Evolutionary conservation across 2,797 vertebrate species (phyloP), one percentile per base, ranked within the genome.

Genomic region (Lates japonicus): DNA sequence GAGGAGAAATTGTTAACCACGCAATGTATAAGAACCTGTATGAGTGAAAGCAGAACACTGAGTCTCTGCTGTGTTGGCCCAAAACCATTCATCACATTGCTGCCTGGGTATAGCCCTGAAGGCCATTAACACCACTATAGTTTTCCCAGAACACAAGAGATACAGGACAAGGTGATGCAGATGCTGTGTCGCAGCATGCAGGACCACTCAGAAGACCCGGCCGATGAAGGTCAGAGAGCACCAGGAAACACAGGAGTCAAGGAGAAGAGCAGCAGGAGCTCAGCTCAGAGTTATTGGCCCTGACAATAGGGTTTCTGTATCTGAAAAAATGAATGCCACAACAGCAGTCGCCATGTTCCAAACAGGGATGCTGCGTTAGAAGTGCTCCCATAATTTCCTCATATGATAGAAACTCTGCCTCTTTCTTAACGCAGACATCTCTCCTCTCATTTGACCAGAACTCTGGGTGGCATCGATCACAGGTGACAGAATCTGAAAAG

Each of bases 141-240:
- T 95, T 88, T 95, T 94, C 29, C 90, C 3, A 95, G 72, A 76
- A 94, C 77, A 76, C 92, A 95, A 13, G 92, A 94, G 65, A 94
- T 90, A 31, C 90, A 93, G 84, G 51, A 94, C 91, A 62, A 94
- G 2, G 89, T 93, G 79, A 95, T 92, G 9, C 92, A 88, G 25
- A 94, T 44, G 87, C n/a, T 92, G 74, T 94, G 91, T 6, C 90
- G 84, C 25, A 94, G 83, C 92, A 92, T 94, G 78, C 93, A 95
- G 81, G 92, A 93, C 92, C 94, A 95, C 10, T 90, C 80, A 41
- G 92, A 88, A 35, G 92, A 92, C 64, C 54, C 81, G 90, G 14
- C 83, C 87, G 1, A 93, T 92, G 85, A 94, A 91, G 57, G 91
- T 92, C 70, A 94, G 82, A 60, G 94, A 90, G 39, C 86, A 94